Base-by-base conservation (phyloP, 2,113 vertebrate species). In the Rhinolophus ferrumequinum region DNA sequence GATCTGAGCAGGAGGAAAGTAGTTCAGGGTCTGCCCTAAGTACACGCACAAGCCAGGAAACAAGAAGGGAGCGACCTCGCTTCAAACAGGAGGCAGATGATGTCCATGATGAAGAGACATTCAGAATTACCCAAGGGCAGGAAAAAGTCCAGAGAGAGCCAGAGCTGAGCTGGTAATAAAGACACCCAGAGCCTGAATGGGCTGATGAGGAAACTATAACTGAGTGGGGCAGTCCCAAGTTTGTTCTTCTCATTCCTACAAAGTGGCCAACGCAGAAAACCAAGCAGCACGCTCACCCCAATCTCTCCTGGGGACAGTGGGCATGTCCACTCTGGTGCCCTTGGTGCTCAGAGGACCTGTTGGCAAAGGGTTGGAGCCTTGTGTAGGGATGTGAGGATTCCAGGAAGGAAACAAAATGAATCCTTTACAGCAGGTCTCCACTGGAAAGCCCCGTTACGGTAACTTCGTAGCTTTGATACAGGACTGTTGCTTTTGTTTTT, bases 61-160 rank as follows among this genome's bases (percentile, higher is more conserved):
- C 21, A 30, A 66, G 52, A 73, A 85, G 69, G 93, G 62, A 76
- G 82, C 67, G 7, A 67, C 73, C 52, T 24, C 1, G 2, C 50
- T 81, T 88, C 90, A 91, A n/a, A 73, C 47, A 58, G 81, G 52
- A 89, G 90, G 89, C 83, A 52, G 82, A 35, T 28, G 41, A 69
- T 26, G 69, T 91, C 88, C 1, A 0, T 88, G 81, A 82, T 60
- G 89, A 77, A 67, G 93, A 94, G 35, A 82, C 50, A 21, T 62
- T 64, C 50, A 33, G 44, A 80, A 47, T 72, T 73, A 92, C 92
- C 86, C n/a, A 3, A 67, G 76, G 96, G 72, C 87, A 97, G 96
- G 89, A 92, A 92, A 62, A 44, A 50, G 33, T 24, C 22, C 21
- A 33, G 69, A 24, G 44, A 54, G 80, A 73, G 75, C 91, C 94